Evolutionary conservation across 1,140 invertebrate genomes (phyloP).

Genomic region (Chironomus striatipennis): DNA sequence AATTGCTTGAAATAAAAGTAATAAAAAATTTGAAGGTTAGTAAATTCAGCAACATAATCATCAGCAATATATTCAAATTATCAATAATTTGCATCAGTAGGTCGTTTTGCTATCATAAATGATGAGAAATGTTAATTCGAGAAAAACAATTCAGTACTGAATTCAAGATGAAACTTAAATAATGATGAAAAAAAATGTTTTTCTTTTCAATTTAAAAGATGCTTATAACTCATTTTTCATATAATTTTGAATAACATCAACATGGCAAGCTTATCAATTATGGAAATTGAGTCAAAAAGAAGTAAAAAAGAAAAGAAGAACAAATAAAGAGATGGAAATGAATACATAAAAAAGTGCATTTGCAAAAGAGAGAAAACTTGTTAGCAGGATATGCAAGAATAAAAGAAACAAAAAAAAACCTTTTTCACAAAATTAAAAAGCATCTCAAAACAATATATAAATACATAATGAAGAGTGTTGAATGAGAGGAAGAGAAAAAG

Average conservation of each 20-base stretch:
- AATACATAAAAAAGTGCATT: background rate
- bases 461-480: constrained; percentile 13
- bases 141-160: no score
- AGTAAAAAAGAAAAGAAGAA: background rate
- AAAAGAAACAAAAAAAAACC: background rate
- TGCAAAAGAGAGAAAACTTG: background rate
- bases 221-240: no score
- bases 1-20: no score
- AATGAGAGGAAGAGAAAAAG: background rate
- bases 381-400: background rate
- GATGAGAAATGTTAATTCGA: no score
- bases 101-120: no score
- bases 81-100: no score
- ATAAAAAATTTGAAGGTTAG: no score
- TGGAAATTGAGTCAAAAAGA: constrained; percentile 6
- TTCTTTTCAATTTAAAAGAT: no score
- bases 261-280: background rate
- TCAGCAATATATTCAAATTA: no score
- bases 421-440: constrained; percentile 14
- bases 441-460: constrained; percentile 8
- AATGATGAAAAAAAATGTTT: no score
- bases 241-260: background rate
- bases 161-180: no score
- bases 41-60: no score
- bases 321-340: background rate